Base-by-base conservation (phyloP, 2,888 invertebrate genomes). In the Pyralis farinalis region DNA sequence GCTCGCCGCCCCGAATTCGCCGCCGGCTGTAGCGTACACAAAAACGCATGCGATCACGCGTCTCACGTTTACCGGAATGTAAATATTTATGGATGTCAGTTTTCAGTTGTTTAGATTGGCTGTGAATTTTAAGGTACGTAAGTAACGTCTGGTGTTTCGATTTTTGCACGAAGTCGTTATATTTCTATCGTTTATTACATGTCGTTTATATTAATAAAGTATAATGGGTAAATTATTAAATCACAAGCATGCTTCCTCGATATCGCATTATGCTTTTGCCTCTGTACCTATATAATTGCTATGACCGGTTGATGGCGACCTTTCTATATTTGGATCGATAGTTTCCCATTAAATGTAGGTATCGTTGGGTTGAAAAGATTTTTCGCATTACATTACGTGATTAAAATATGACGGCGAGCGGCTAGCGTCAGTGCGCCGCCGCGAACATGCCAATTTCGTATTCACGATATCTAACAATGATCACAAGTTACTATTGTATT, bases 21-120 rank as follows among this genome's bases (percentile, higher is more conserved):
- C 67, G 63, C 58, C 60, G 57, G 53, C 62, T 55, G 43, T 50
- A 47, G 54, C 68, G 58, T 65, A 63, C 62, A 67, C 63, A 71
- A 61, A 70, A 76, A 69, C 75, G 69, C 72, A 77, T 72, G 70
- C 73, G 71, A 71, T 71, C 69, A 75, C 76, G 70, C 75, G 69
- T 71, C 75, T 71, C 71, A 70, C 80, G 69, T 75, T 76, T 70
- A 64, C 69, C 79, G 76, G 73, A 85, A 85, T 86, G 87, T 87
- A 87, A 87, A 87, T 86, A 87, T 86, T 86, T 87, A 87, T 83
- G 85, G 86, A 86, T 86, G 86, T 84, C 86, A 86, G 83, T 85
- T 85, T 86, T 84, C 82, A 83, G 82, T 86, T 86, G 83, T 86
- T 87, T 86, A 86, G 84, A 86, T 86, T 85, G 85, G 84, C 87